phyloP scores from a whole-genome alignment of 2,113 vertebrate genomes.

The Crotophaga sulcirostris region DNA sequence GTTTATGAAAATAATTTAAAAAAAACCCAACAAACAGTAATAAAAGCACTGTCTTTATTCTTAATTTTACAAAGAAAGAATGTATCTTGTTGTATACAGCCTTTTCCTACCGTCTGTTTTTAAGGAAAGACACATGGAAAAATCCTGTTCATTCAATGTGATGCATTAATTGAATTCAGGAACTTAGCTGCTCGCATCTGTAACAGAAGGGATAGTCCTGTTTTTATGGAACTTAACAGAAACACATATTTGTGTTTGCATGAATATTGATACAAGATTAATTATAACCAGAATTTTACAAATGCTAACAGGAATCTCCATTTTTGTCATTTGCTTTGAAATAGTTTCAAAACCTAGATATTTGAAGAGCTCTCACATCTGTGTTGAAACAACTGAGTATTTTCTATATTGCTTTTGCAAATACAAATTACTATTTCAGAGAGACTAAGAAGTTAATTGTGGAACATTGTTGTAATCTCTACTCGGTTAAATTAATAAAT shows the following conservation, averaged over 20 bases:
- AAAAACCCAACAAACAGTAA: not conserved
- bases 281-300: not conserved
- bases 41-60: not conserved
- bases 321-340: not conserved
- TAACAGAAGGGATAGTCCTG: not conserved
- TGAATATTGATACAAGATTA: not conserved
- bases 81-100: not conserved
- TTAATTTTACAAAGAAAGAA: not conserved
- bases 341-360: not conserved
- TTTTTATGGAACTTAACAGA: not conserved
- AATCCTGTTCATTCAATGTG: not conserved
- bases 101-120: not conserved
- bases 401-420: not conserved
- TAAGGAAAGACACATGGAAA: not conserved
- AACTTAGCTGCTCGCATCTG: not conserved
- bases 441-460: not conserved
- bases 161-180: not conserved
- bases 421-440: not conserved
- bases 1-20: not conserved
- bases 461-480: not conserved
- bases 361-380: not conserved
- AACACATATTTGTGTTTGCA: not conserved
- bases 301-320: not conserved
- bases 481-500: not conserved
- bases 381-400: not conserved